Evolutionary conservation across 2,888 invertebrate species (phyloP).

Genomic region (Leptinotarsa rubiginosa): DNA sequence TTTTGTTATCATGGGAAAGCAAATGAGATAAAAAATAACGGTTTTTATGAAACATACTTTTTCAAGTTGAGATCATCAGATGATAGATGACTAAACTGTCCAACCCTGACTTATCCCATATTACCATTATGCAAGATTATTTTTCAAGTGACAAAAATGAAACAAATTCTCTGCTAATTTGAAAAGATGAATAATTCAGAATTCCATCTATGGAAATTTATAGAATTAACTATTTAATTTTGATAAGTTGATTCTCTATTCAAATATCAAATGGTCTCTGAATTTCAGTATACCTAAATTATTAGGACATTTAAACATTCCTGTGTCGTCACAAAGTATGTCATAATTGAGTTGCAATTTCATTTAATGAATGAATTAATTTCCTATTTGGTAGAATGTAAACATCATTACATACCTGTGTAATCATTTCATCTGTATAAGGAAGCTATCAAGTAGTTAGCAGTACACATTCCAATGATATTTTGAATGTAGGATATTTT

Average conservation of each 20-base stretch:
- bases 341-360: not conserved
- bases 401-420: conserved; percentile 15
- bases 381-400: conserved; percentile 10
- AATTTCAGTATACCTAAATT: not conserved
- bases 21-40: no score
- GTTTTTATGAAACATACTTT: no score
- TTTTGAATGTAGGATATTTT: not conserved
- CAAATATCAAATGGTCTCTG: no score
- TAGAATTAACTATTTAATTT: no score
- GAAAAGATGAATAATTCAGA: no score
- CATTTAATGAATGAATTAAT: not conserved
- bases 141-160: not conserved
- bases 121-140: not conserved
- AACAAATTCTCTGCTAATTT: not conserved
- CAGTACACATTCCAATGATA: not conserved
- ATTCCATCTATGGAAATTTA: no score
- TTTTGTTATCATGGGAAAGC: no score
- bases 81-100: no score
- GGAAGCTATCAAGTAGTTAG: not conserved
- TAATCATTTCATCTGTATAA: conserved; percentile 10
- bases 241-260: no score
- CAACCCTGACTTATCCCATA: not conserved
- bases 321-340: not conserved
- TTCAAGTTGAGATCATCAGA: no score
- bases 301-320: not conserved